Percentiles rank a stretch among this genome's conserved stretches.
phyloP scores from a whole-genome alignment of 2,797 vertebrate species.

The Intellagama lesueurii region DNA sequence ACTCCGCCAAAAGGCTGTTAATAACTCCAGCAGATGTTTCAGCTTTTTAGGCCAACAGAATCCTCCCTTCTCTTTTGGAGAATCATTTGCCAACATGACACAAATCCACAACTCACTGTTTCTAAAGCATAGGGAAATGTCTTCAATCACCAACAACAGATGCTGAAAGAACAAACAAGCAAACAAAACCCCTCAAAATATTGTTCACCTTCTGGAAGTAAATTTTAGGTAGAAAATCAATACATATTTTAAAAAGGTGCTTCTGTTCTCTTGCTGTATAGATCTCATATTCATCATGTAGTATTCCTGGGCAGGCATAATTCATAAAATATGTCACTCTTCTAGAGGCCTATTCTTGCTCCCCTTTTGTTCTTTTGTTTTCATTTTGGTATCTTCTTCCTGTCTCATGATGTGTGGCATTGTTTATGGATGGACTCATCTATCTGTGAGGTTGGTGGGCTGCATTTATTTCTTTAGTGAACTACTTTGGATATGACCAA shows the following conservation, averaged over 20 bases:
- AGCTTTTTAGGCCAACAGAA: conserved; percentile 71
- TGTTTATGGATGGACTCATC: not conserved
- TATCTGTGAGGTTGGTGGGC: not conserved
- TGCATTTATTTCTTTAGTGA: not conserved
- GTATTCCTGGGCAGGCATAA: not conserved
- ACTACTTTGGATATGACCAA: not conserved
- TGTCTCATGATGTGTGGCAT: too few relatives aligned
- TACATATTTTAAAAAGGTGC: not conserved
- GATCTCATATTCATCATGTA: not conserved
- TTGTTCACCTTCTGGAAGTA: conserved; percentile 47
- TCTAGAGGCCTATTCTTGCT: not conserved
- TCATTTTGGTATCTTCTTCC: not conserved
- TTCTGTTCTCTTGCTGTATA: not conserved
- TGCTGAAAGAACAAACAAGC: not conserved
- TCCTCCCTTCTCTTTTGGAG: conserved; percentile 55
- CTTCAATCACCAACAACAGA: conserved; percentile 39
- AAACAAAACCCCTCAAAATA: conserved; percentile 46
- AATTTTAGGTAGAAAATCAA: conserved; percentile 31
- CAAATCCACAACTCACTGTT: conserved; percentile 53
- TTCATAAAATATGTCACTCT: not conserved
- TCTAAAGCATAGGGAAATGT: conserved; percentile 14
- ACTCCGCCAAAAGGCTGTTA: conserved; percentile 76
- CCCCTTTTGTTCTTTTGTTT: not conserved
- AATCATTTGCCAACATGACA: conserved; percentile 60
- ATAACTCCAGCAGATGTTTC: conserved; percentile 77